Evolutionary conservation across 2,797 vertebrate species (phyloP), one percentile per base, ranked within the genome.

Genomic region (Clarias platycephalus): DNA sequence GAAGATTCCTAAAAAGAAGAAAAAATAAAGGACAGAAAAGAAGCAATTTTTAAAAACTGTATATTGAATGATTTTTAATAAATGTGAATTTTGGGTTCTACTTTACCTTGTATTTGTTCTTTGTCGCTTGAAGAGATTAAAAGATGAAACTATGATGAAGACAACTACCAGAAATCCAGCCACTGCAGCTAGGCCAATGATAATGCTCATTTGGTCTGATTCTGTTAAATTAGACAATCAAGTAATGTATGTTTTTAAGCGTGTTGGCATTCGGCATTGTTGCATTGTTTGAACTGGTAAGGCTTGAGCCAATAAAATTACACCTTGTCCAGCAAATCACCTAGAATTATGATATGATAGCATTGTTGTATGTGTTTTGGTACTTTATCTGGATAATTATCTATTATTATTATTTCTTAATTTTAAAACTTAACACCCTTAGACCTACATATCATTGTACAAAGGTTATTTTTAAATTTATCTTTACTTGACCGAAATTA

Each of bases 101-200:
- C 78, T 91, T 6, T 87, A 92, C 91, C 87, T 86, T 12, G 0
- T 70, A 26, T 62, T 80, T 57, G 1, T 34, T 76, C 66, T 87
- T 6, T 63, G 71, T 81, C 85, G 85, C 82, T 84, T 92, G 37
- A 53, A 89, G 62, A 71, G 57, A 6, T 71, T 67, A 40, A 84
- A 80, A 53, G 76, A 68, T 26, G 53, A 84, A 10, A 78, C 74
- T 26, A 84, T 62, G 4, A 89, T 58, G 78, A 90, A 90, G 16
- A 86, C 28, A 62, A 91, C n/a, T 1, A 89, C 44, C 79, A 94
- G 86, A 85, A 93, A 88, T 4, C 87, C 90, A 64, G 67, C 87
- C 28, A 88, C 86, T 40, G 84, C 88, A 60, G 82, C 83, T 26
- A 94, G 76, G 28, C 89, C 89, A n/a, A 88, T 49, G 3, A 90